phyloP scores from a whole-genome alignment of 2,888 invertebrate species.

The Cephonodes hylas region DNA sequence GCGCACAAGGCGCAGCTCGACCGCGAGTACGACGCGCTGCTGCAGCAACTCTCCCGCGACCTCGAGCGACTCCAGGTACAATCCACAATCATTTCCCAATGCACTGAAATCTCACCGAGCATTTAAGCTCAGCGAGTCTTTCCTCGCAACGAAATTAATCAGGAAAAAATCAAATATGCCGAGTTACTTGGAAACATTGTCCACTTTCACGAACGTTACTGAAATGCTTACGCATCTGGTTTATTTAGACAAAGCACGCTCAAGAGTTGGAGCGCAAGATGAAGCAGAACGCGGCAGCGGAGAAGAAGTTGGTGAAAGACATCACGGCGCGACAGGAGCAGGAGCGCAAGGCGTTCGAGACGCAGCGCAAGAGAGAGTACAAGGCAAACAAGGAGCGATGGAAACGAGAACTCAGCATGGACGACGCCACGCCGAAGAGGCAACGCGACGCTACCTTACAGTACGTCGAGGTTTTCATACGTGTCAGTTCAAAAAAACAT shows the following conservation, averaged over 20 bases:
- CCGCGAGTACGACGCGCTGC: constrained; percentile 96
- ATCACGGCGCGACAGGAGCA: constrained; percentile 93
- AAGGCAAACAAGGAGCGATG: constrained; percentile 97
- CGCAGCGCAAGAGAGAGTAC: constrained; percentile 98
- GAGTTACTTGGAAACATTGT: too few relatives aligned
- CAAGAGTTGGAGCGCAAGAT: constrained; percentile 90
- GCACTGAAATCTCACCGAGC: not conserved
- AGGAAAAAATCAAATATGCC: too few relatives aligned
- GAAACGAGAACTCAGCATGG: constrained; percentile 95
- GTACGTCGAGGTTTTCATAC: constrained; percentile 62
- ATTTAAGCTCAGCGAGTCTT: too few relatives aligned
- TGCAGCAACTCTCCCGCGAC: constrained; percentile 95
- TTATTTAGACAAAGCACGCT: constrained; percentile 83
- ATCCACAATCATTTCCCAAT: not conserved
- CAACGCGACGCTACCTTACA: constrained; percentile 94
- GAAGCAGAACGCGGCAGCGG: constrained; percentile 92
- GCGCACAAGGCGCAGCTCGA: constrained; percentile 96
- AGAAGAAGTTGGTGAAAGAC: constrained; percentile 96
- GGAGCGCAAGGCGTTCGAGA: constrained; percentile 94
- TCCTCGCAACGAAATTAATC: too few relatives aligned
- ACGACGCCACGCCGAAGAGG: constrained; percentile 94
- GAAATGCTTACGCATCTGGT: not conserved
- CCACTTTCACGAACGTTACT: too few relatives aligned
- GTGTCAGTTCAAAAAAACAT: not conserved
- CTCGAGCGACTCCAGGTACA: constrained; percentile 90